These are phyloP conservation scores for Neodiprion virginianus DNA, from an alignment of 1,140 invertebrate genomes.

Conservation along the genomic window DNA sequence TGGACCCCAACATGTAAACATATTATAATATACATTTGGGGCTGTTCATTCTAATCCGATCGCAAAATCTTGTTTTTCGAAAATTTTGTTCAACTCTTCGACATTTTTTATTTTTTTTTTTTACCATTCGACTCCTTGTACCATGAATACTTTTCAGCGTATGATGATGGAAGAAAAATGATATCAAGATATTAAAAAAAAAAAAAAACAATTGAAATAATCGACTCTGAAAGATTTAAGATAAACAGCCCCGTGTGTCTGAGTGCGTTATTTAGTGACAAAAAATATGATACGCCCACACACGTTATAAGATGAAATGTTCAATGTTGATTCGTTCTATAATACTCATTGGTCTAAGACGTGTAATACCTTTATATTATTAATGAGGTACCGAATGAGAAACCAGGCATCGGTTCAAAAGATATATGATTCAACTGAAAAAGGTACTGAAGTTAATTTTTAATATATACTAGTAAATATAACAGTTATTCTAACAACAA, in stretches of 20 bases:
- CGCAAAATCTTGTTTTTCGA: no score
- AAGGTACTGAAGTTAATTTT: neutral
- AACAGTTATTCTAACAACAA: neutral
- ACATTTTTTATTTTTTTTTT: slow-evolving; percentile 8
- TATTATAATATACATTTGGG: neutral
- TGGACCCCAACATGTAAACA: slow-evolving; percentile 21
- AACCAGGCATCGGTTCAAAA: slow-evolving; percentile 40
- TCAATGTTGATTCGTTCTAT: neutral
- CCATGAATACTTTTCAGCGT: slow-evolving; percentile 22
- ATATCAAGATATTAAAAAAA: slow-evolving; percentile 12
- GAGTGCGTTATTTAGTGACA: no score
- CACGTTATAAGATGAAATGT: neutral
- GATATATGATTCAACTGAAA: slow-evolving; percentile 23
- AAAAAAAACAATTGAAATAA: no score
- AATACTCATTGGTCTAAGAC: neutral
- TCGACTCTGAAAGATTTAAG: no score
- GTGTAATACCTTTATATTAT: neutral
- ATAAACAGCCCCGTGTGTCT: no score
- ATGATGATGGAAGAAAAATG: slow-evolving; percentile 22
- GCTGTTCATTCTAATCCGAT: no score
- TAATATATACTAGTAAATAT: neutral
- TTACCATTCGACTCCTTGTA: slow-evolving; percentile 22
- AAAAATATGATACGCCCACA: neutral
- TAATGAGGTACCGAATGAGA: neutral
- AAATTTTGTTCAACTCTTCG: slow-evolving; percentile 20